Evolutionary conservation across 2,113 vertebrate genomes (phyloP).

Genomic region (Plotosus lineatus): DNA sequence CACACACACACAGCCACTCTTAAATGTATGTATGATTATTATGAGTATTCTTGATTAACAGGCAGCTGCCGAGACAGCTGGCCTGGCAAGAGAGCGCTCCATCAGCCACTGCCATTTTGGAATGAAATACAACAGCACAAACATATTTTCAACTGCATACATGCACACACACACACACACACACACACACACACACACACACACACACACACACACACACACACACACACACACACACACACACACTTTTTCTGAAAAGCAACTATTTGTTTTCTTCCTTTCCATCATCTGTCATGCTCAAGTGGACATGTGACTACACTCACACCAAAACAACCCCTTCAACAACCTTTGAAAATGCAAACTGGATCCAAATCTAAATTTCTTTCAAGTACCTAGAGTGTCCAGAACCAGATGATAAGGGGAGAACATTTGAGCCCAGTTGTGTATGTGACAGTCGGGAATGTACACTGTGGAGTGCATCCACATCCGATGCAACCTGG

Average conservation of each 20-base stretch:
- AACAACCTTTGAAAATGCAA: constrained; percentile 48
- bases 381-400: constrained; percentile 32
- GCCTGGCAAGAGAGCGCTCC: constrained; percentile 34
- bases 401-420: constrained; percentile 43
- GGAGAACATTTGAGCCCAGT: constrained; percentile 36
- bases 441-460: constrained; percentile 26
- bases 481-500: constrained; percentile 23
- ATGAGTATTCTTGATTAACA: constrained; percentile 40
- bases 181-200: not conserved
- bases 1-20: constrained; percentile 9
- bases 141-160: constrained; percentile 30
- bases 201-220: not conserved
- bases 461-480: constrained; percentile 25
- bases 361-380: constrained; percentile 35
- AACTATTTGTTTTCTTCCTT: constrained; percentile 39
- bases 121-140: constrained; percentile 31
- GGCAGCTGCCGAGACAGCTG: constrained; percentile 51
- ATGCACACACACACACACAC: not conserved
- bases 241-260: not conserved
- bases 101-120: constrained; percentile 40
- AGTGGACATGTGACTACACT: constrained; percentile 21
- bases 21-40: constrained; percentile 34
- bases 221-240: not conserved
- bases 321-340: constrained; percentile 51
- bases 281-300: constrained; percentile 19